phyloP scores from a whole-genome alignment of 2,797 vertebrate species.

The Sebastolobus alascanus region DNA sequence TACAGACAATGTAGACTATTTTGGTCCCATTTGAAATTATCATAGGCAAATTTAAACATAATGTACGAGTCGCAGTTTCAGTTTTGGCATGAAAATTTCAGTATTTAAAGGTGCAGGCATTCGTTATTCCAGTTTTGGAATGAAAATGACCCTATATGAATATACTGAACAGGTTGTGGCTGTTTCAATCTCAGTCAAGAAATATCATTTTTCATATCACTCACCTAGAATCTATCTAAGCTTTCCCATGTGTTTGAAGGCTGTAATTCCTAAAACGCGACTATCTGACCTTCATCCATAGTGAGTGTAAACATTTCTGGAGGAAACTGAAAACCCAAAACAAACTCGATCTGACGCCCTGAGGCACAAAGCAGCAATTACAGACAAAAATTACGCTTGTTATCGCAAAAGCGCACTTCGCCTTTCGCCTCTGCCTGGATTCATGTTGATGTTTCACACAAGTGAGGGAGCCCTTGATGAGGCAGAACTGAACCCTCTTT shows the following conservation, averaged over 20 bases:
- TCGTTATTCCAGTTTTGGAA: background rate
- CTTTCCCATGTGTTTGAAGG: background rate
- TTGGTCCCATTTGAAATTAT: background rate
- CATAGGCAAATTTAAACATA: background rate
- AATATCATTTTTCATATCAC: background rate
- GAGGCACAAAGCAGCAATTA: constrained; percentile 36
- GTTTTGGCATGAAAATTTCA: background rate
- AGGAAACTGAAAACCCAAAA: constrained; percentile 26
- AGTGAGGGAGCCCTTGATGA: constrained; percentile 38
- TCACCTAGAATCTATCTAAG: background rate
- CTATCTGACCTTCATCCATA: constrained; percentile 34
- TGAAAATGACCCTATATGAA: background rate
- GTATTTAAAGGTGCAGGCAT: background rate
- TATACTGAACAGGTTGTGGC: background rate
- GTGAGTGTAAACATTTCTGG: constrained; percentile 21
- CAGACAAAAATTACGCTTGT: constrained; percentile 13
- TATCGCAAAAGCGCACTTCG: constrained; percentile 23
- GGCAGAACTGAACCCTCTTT: constrained; percentile 17
- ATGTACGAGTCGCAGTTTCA: background rate
- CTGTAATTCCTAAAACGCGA: background rate
- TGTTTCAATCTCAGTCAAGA: background rate
- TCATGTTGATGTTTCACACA: constrained; percentile 29
- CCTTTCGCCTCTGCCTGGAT: constrained; percentile 19
- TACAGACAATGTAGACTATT: too few relatives aligned
- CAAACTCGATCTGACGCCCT: constrained; percentile 13